phyloP scores from a whole-genome alignment of 2,113 vertebrate species.

The Sus scrofa region DNA sequence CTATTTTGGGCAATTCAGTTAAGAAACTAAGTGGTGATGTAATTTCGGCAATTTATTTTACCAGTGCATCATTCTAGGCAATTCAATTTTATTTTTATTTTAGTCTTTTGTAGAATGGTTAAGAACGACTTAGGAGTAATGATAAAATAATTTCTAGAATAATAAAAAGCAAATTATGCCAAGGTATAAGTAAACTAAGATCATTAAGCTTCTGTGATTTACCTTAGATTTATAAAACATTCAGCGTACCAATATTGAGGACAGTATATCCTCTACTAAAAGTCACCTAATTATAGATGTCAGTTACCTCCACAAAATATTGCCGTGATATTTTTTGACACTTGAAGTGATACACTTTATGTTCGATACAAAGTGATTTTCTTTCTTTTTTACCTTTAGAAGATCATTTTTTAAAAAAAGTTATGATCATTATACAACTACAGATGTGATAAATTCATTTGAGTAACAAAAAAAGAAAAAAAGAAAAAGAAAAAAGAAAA shows the following conservation, averaged over 20 bases:
- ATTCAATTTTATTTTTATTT: constrained; percentile 20
- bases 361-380: background rate
- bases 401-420: no score
- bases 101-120: background rate
- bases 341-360: background rate
- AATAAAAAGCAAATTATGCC: background rate
- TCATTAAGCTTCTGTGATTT: background rate
- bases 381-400: background rate
- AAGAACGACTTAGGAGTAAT: background rate
- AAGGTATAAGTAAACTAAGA: background rate
- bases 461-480: no score
- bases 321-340: background rate
- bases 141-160: background rate
- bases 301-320: background rate
- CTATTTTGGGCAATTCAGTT: background rate
- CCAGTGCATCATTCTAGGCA: constrained; percentile 5
- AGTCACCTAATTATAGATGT: background rate
- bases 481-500: no score
- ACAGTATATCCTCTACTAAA: background rate
- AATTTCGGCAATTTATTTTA: background rate
- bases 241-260: background rate
- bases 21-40: background rate
- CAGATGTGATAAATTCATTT: no score
- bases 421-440: no score
- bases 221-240: background rate